Percentiles rank a stretch among this genome's conserved stretches.
These are phyloP conservation scores for Sylvilagus bachmani DNA, from an alignment of 2,113 vertebrate genomes.

Conservation along the genomic window DNA sequence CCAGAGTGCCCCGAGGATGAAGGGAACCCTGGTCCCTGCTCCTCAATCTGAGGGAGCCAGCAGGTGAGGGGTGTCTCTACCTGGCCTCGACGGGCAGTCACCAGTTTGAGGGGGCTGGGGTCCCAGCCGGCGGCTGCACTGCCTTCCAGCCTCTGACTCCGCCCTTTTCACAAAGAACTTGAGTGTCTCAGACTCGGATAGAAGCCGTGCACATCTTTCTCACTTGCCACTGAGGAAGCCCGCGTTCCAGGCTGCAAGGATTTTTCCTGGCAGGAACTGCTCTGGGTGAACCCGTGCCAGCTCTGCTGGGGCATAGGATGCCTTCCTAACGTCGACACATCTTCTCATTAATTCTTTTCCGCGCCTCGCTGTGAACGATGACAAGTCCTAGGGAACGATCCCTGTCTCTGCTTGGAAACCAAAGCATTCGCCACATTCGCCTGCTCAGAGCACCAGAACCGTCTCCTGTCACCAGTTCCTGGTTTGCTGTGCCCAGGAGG, in stretches of 20 bases:
- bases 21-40: background rate
- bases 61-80: too few species aligned
- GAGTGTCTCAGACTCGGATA: background rate
- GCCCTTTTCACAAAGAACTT: background rate
- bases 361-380: background rate
- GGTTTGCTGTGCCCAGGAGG: background rate
- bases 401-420: background rate
- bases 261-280: background rate
- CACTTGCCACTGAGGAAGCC: background rate
- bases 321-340: background rate
- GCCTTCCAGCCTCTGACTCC: background rate
- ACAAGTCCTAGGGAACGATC: background rate
- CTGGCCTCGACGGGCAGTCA: accelerated
- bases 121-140: background rate
- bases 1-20: too few species aligned
- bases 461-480: background rate
- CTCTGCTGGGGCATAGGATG: background rate
- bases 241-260: background rate
- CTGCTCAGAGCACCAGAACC: background rate
- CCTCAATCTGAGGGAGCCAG: too few species aligned
- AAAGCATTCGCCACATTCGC: background rate
- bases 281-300: background rate
- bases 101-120: accelerated
- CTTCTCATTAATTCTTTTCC: background rate
- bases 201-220: background rate